A percentile compares a stretch with the other conserved stretches of the same genome.
phyloP scores from a whole-genome alignment of 2,888 invertebrate genomes.

The Leptopilina syphax region DNA sequence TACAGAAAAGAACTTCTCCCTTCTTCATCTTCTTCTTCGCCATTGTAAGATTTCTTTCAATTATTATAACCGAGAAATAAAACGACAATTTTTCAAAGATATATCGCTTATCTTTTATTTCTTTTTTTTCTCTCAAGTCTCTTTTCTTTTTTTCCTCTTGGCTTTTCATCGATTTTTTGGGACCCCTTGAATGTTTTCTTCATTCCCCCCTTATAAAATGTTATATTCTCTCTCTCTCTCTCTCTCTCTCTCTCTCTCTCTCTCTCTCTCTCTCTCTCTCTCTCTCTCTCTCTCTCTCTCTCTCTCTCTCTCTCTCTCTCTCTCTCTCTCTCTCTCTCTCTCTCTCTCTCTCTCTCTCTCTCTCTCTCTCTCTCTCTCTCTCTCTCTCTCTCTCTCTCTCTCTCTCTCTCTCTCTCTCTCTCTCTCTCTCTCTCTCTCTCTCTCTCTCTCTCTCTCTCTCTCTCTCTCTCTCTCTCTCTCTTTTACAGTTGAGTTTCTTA shows the following conservation, averaged over 20 bases:
- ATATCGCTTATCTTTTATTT: conserved; percentile 12
- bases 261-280: neutral
- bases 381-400: neutral
- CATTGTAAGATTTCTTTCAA: conserved; percentile 2
- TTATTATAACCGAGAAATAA: conserved; percentile 4
- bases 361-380: neutral
- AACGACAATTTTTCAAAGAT: neutral
- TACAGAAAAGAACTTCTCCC: too few relatives aligned
- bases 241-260: neutral
- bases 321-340: neutral
- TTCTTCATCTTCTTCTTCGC: neutral
- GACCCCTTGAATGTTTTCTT: conserved; percentile 1
- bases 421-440: neutral
- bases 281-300: neutral
- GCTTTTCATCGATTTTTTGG: conserved; percentile 37
- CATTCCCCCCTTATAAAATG: neutral
- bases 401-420: neutral
- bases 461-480: too few relatives aligned
- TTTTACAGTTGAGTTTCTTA: conserved; percentile 16
- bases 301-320: neutral
- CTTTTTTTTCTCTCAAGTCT: conserved; percentile 4
- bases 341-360: neutral
- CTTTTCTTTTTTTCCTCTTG: neutral
- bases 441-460: neutral
- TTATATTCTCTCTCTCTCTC: neutral